Base-by-base conservation (phyloP, 2,888 invertebrate species). In the Drosophila stalkeri region DNA sequence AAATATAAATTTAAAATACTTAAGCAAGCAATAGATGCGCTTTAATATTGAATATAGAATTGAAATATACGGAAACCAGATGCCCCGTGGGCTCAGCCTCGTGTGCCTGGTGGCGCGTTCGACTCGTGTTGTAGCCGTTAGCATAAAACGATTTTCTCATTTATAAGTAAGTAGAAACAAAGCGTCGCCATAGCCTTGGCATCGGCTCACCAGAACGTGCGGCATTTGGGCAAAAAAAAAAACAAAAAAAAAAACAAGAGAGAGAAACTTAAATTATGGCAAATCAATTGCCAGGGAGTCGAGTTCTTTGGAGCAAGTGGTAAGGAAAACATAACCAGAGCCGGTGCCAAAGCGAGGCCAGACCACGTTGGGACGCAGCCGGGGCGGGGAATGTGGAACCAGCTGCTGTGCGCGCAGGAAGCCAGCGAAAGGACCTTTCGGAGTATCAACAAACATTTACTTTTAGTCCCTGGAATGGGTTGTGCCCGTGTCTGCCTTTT, bases 201-300 rank as follows among this genome's bases (percentile, higher is more conserved):
- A 46, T 71, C 71, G 75, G 76, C 64, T 76, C 62, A 67, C 65
- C 71, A 49, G 55, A 67, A 77, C 77, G 77, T 77, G 77, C 75
- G 47, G 70, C 70, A 69, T 70, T 74, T 66, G 41, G 65, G 41
- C 41, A 57, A 41, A 60, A 67, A 51, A 61, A 56, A 52, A 47
- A 56, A 51, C 49, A 31, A 39, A 49, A 41, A 18, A 43, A 6
- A 16, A 8, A 37, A 5, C 12, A 37, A 14, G 16, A 39, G 2
- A 60, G 46, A 56, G 35, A 55, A 90, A 89, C 82, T 85, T 89
- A 90, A 91, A 91, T 92, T 91, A 92, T 92, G 90, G 86, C 89
- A 92, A 92, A 92, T 92, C 92, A 92, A 92, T 92, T 92, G 90
- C 63, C 72, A 72, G 66, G 66, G 64, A 61, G 39, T 56, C 64